Conservation (phyloP, 1,140 invertebrate species). For the Drosophila pachea region DNA sequence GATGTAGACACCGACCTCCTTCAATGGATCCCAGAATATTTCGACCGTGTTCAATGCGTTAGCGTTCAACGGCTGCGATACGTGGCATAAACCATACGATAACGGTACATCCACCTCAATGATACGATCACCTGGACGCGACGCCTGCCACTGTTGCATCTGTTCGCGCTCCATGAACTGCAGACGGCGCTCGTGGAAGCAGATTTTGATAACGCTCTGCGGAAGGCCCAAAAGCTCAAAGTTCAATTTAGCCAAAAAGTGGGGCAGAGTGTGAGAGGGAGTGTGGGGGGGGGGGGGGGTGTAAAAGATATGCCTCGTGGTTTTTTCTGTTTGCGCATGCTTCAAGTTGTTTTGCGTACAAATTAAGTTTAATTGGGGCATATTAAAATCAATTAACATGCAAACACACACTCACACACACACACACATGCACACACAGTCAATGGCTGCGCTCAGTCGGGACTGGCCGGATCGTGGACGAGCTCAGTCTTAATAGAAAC, state of each 20-base stretch:
- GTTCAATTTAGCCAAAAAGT: constrained; percentile 34
- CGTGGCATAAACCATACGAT: constrained; percentile 93
- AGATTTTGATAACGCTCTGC: constrained; percentile 92
- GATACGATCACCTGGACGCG: constrained; percentile 93
- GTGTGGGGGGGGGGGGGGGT: neutral
- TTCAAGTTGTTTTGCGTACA: constrained; percentile 55
- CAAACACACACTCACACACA: constrained; percentile 29
- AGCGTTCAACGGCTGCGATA: constrained; percentile 85
- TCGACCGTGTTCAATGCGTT: constrained; percentile 89
- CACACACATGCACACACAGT: constrained; percentile 26
- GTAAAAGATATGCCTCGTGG: neutral
- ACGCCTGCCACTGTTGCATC: constrained; percentile 92
- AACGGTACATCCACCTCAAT: constrained; percentile 95
- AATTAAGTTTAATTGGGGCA: constrained; percentile 73
- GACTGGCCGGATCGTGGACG: constrained; percentile 30
- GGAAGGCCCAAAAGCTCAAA: constrained; percentile 25
- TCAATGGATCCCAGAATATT: constrained; percentile 97
- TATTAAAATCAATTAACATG: constrained; percentile 77
- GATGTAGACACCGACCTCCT: constrained; percentile 95
- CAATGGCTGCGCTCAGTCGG: constrained; percentile 22
- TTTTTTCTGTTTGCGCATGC: constrained; percentile 25
- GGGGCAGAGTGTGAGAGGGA: no score
- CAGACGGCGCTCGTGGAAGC: constrained; percentile 96
- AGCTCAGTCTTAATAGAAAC: constrained; percentile 50
- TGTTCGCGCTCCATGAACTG: constrained; percentile 97